phyloP scores from a whole-genome alignment of 2,797 vertebrate species.

The Prunella strophiata region DNA sequence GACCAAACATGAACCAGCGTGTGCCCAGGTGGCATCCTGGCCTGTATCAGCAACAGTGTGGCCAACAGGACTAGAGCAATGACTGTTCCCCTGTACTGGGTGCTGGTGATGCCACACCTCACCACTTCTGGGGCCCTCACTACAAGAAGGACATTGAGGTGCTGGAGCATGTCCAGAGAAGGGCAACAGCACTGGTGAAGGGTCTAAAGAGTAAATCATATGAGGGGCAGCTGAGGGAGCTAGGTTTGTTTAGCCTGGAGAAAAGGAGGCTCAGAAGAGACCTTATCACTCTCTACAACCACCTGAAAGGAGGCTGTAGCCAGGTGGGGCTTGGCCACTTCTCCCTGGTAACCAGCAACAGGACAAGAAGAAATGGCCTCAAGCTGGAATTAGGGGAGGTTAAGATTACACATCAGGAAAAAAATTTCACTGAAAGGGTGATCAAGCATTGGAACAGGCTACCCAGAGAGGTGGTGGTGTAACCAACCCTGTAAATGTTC shows the following conservation, averaged over 20 bases:
- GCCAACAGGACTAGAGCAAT: background rate
- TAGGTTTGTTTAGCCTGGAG: background rate
- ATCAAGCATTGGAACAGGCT: background rate
- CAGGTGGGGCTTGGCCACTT: background rate
- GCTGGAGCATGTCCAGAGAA: rapidly evolving
- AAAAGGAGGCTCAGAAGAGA: background rate
- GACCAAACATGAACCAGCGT: rapidly evolving
- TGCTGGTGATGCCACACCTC: background rate
- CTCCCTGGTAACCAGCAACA: background rate
- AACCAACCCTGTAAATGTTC: background rate
- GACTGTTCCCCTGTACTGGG: rapidly evolving
- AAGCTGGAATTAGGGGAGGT: background rate
- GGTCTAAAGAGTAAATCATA: background rate
- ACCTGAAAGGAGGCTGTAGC: background rate
- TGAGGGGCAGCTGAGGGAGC: background rate
- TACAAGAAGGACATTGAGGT: background rate
- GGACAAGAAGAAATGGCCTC: background rate
- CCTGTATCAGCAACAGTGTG: background rate
- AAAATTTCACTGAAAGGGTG: background rate
- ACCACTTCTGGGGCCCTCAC: background rate
- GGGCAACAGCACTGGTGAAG: background rate
- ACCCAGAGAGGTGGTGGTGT: background rate
- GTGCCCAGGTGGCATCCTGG: background rate
- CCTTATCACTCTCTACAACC: background rate
- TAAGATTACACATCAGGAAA: background rate